Percentiles rank a stretch among this genome's conserved stretches.
These are phyloP conservation scores for Cepphus grylle DNA, from an alignment of 2,113 vertebrate species.

Conservation along the genomic window DNA sequence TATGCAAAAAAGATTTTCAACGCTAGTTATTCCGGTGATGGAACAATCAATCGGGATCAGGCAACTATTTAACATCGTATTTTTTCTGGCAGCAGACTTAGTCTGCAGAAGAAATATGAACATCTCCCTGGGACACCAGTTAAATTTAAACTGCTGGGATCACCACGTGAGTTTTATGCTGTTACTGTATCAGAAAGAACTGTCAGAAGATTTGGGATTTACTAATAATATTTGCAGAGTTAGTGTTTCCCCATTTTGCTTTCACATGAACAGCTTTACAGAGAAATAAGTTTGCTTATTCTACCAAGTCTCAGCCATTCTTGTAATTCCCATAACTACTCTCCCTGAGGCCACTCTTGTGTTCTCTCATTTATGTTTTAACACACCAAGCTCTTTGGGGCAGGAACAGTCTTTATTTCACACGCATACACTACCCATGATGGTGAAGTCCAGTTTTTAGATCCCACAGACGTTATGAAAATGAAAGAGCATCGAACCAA, in stretches of 20 bases:
- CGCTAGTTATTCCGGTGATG: fast-evolving
- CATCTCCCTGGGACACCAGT: background rate
- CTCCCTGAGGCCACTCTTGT: fast-evolving
- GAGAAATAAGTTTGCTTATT: background rate
- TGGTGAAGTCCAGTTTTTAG: background rate
- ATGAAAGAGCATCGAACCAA: background rate
- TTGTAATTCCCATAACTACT: background rate
- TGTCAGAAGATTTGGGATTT: background rate
- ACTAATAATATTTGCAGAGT: background rate
- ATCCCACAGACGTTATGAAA: background rate
- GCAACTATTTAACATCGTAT: fast-evolving
- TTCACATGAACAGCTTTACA: background rate
- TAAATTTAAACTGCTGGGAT: background rate
- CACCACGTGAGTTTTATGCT: background rate
- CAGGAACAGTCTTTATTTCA: background rate
- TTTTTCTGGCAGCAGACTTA: background rate
- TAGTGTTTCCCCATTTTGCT: too few relatives aligned
- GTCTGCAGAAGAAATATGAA: fast-evolving
- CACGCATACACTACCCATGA: fast-evolving
- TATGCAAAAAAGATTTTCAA: fast-evolving
- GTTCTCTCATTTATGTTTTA: background rate
- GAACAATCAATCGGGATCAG: fast-evolving
- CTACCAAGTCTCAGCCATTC: background rate
- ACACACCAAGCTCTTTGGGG: background rate
- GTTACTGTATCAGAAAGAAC: background rate